Base-by-base conservation (phyloP, 2,113 vertebrate genomes). In the Sceloporus undulatus region DNA sequence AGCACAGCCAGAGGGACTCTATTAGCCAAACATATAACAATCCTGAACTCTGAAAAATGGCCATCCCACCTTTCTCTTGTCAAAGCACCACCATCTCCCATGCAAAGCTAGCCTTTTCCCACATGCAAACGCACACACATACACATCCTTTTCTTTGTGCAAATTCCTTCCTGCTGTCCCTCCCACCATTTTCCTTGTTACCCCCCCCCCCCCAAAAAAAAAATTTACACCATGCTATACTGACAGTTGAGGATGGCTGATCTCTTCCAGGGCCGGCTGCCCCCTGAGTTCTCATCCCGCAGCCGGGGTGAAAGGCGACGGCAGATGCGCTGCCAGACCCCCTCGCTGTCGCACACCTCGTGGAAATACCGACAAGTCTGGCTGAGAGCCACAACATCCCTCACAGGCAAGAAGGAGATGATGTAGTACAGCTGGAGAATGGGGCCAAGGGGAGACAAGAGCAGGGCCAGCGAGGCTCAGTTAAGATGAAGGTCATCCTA, bases 211-310 rank as follows among this genome's bases (percentile, higher is more conserved):
- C 73, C n/a, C n/a, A n/a, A n/a, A n/a, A 34, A 34, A 34, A 34
- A 34, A 19, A 1, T 82, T 38, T n/a, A 8, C n/a, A 21, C 38
- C 29, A 2, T 0, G 86, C 38, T 65, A 54, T 85, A 89, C 88
- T 89, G 93, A 96, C 95, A 95, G 94, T 96, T 96, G 76, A 96
- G 91, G 82, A 96, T 90, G 88, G 95, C 95, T 1, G 93, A 93
- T 91, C 95, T 94, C 91, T 95, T 96, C 96, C 96, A 96, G 71
- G 93, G 93, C 81, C 82, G 92, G 74, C 87, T 65, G 18, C 92
- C 93, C 0, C 59, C 23, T 16, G 91, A 85, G 10, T 89, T 65
- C 87, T 93, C 94, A 29, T 94, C 92, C 11, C 48, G 90, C 21
- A 95, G 89, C 18, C 90, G 90, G 0, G 95, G 95, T n/a, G 91